Base-by-base conservation (phyloP, 2,797 vertebrate genomes). In the Darevskia mixta region DNA sequence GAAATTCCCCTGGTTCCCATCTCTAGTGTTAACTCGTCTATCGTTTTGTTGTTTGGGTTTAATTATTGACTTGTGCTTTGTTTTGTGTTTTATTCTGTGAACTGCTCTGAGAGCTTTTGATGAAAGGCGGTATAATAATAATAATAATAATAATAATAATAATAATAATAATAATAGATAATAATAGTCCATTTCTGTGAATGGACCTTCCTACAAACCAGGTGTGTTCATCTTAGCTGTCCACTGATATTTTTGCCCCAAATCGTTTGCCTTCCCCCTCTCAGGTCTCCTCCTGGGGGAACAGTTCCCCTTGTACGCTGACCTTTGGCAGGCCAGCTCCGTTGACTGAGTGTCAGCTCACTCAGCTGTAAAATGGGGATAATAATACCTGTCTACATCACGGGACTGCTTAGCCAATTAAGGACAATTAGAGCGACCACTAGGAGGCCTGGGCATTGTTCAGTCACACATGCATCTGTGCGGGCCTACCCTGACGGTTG, bases 381-480 rank as follows among this genome's bases (percentile, higher is more conserved):
- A 71, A 23, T 81, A 85, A 85, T 66, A 80, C 77, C 41, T 85
- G 82, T 38, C 87, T 81, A 66, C 87, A 64, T 85, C 87, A 20
- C 69, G 85, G 83, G 55, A 85, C 73, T 67, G 67, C 71, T 79
- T 81, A 85, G 83, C 83, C n/a, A 41, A 75, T 89, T 85, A 85
- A 85, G 78, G 41, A 43, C 71, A 85, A 88, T 81, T 85, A 85
- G 83, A 75, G 61, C 18, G 7, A 67, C 55, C 69, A 20, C 32
- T 32, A 66, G 77, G 87, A 75, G 69, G 82, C 49, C 69, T 75
- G n/a, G 9, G 58, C 35, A 75, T 66, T 89, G 69, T 83, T 77
- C 75, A 78, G 20, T 66, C 38, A 32, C 89, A 89, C 79, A 83
- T 4, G 75, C 49, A 79, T 69, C 49, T 9, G 23, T 86, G 18